phyloP scores from a whole-genome alignment of 2,888 invertebrate species.

The Drosophila nr. perissopoda region DNA sequence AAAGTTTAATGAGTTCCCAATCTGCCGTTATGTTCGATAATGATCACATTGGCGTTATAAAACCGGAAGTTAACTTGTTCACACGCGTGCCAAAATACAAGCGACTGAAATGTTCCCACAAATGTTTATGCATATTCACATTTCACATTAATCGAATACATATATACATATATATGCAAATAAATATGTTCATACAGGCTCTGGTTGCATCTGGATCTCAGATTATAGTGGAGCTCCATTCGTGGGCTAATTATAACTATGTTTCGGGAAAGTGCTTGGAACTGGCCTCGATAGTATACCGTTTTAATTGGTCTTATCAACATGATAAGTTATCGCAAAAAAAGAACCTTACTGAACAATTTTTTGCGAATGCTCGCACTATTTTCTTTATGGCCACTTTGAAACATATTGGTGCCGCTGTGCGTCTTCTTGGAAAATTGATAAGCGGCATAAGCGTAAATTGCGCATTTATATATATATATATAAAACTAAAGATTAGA shows the following conservation, averaged over 20 bases:
- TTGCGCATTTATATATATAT: conserved; percentile 13
- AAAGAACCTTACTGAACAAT: conserved; percentile 76
- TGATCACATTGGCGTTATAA: conserved; percentile 17
- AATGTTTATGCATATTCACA: background rate
- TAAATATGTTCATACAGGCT: background rate
- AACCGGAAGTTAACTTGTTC: conserved; percentile 43
- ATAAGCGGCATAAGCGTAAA: conserved; percentile 46
- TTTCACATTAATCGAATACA: background rate
- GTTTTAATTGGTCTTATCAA: conserved; percentile 29
- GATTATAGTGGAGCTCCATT: background rate
- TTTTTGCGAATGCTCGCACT: conserved; percentile 55
- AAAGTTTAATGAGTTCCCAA: conserved; percentile 42
- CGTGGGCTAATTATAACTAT: background rate
- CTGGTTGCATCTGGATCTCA: background rate
- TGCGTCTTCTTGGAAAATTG: conserved; percentile 60
- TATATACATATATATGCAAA: background rate
- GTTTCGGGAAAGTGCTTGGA: conserved; percentile 18
- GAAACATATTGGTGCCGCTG: conserved; percentile 4
- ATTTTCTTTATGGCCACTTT: conserved; percentile 30
- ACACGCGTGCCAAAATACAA: conserved; percentile 43
- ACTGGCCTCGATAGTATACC: background rate
- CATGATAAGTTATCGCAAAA: conserved; percentile 51
- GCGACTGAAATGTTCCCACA: conserved; percentile 10
- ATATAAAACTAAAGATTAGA: conserved; percentile 8
- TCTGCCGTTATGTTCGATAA: conserved; percentile 44